Percentiles rank a stretch among this genome's conserved stretches.
Evolutionary conservation across 2,797 vertebrate species (phyloP).

Genomic region (Pelodytes ibericus): DNA sequence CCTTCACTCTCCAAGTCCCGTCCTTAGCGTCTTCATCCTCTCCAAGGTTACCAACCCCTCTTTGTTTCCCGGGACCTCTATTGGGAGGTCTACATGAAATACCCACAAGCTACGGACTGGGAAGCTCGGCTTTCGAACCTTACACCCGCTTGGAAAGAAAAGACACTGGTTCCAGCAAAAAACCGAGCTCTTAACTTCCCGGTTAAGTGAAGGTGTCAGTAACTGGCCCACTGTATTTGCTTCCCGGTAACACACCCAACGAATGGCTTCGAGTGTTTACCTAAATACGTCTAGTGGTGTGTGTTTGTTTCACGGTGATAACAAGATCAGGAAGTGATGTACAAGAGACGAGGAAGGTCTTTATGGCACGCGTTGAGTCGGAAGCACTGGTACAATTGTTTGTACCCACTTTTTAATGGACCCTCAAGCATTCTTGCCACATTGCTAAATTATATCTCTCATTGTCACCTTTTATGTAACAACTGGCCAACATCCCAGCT

Average conservation of each 20-base stretch:
- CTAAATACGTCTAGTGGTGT: slow-evolving; percentile 16
- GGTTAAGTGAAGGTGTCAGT: slow-evolving; percentile 35
- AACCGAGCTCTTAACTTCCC: slow-evolving; percentile 75
- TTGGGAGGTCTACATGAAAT: slow-evolving; percentile 80
- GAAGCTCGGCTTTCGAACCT: slow-evolving; percentile 90
- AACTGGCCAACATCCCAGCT: background rate
- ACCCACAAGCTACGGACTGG: slow-evolving; percentile 77
- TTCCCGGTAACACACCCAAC: slow-evolving; percentile 57
- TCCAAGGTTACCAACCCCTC: slow-evolving; percentile 72
- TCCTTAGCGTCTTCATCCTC: slow-evolving; percentile 73
- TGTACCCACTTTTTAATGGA: slow-evolving; percentile 26
- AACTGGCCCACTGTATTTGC: slow-evolving; percentile 32
- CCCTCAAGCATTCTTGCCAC: slow-evolving; percentile 2
- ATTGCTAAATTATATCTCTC: slow-evolving; percentile 11
- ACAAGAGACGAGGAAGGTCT: background rate
- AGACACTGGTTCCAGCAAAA: slow-evolving; percentile 75
- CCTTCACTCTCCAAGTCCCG: slow-evolving; percentile 78
- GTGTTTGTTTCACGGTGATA: slow-evolving; percentile 26
- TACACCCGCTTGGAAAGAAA: slow-evolving; percentile 85
- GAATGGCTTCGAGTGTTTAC: background rate
- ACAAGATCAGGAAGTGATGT: background rate
- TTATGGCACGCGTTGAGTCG: background rate
- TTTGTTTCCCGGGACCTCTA: slow-evolving; percentile 83
- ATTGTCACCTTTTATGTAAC: background rate
- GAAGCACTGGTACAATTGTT: background rate